Conservation (phyloP, 2,113 vertebrate species). For the Alosa alosa region DNA sequence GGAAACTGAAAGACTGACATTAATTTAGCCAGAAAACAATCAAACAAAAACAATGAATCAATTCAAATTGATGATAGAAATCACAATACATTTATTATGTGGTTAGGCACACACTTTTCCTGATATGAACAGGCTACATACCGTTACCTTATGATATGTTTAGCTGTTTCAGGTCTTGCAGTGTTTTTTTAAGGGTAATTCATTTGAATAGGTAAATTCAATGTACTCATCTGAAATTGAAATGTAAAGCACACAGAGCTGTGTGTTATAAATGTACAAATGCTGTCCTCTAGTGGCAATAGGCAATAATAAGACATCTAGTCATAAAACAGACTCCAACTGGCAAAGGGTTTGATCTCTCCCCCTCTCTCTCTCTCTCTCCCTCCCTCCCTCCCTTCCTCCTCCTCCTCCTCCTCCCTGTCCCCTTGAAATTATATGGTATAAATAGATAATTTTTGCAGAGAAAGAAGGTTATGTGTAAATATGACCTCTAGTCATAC, state of each 20-base stretch:
- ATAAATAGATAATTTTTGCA: background rate
- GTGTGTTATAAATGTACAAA: slow-evolving; percentile 35
- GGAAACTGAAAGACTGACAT: background rate
- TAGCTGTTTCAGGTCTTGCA: background rate
- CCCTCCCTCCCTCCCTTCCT: background rate
- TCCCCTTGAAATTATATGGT: background rate
- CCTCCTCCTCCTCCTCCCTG: background rate
- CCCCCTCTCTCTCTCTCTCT: background rate
- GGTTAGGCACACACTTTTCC: background rate
- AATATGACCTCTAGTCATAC: slow-evolving; percentile 21
- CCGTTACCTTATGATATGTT: background rate
- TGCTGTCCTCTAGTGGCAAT: slow-evolving; percentile 59
- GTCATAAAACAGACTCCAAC: background rate
- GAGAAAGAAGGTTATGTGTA: background rate
- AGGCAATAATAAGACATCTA: background rate
- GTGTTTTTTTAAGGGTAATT: background rate
- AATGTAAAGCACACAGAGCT: background rate
- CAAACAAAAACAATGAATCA: background rate
- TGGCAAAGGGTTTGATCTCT: background rate
- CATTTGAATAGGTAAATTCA: background rate
- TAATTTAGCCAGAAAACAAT: background rate
- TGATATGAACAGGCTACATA: background rate
- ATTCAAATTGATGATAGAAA: background rate
- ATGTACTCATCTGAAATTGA: background rate
- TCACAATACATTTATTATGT: background rate